Evolutionary conservation across 2,797 vertebrate genomes (phyloP), one percentile per base, ranked within the genome.

Genomic region (Anguilla marmorata): DNA sequence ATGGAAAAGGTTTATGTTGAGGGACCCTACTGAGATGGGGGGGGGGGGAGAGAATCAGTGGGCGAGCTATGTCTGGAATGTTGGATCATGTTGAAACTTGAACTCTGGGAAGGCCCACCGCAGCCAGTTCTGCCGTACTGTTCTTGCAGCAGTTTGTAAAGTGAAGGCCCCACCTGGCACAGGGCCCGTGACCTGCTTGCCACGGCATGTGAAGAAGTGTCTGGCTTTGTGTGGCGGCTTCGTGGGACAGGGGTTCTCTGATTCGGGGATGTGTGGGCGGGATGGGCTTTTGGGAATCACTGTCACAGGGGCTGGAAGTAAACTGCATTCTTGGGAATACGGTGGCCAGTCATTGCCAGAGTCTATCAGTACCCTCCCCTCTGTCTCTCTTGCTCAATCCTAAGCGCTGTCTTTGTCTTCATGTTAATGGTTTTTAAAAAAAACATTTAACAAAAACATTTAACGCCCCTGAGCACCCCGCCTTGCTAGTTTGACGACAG

Each of bases 31-130:
- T n/a, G 54, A 88, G 86, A 56, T 89, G 88, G 93, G 92, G 90
- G 90, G 94, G 90, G 86, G 82, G 90, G 89, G 33, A 48, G 50
- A 66, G 66, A 66, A 24, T 3, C 89, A 92, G 95, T 95, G 95
- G 95, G 94, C 89, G 93, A 93, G 93, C 93, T 94, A 96, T 96
- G 95, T 91, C 86, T 93, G 94, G 96, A 96, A 96, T 96, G 94
- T 92, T 87, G 89, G 91, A 93, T 94, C 94, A 89, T 95, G 96
- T 95, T 94, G 94, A 92, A 96, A 96, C 95, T 94, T 86, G 95
- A 96, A 93, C 92, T 94, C 90, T 90, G 92, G 90, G 94, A 95
- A 94, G 94, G 90, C 92, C 87, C 89, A 90, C 72, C 85, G 54
- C 90, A 90, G 41, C 27, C 89, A 76, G 88, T 88, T 88, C 89